Evolutionary conservation across 1,140 invertebrate species (phyloP).

Genomic region (Drosophila fuyamai): DNA sequence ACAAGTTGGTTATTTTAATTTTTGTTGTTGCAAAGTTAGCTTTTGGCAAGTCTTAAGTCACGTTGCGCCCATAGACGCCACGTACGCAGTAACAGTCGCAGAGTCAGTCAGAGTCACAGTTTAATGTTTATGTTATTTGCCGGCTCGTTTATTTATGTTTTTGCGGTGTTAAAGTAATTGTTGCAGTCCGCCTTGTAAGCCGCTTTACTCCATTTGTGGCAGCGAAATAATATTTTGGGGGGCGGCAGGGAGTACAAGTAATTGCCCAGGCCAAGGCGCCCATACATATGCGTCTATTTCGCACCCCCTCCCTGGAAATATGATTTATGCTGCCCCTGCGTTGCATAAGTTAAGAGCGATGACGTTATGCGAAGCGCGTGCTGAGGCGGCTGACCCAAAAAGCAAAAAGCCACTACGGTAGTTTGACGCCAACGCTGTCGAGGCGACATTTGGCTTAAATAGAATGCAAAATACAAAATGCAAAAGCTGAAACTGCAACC

Average conservation of each 20-base stretch:
- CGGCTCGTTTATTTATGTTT: constrained; percentile 57
- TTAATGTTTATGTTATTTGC: constrained; percentile 47
- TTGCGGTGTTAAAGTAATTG: constrained; percentile 41
- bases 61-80: constrained; percentile 55
- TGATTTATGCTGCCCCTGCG: constrained; percentile 57
- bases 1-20: neutral
- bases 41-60: constrained; percentile 50
- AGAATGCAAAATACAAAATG: constrained; percentile 44
- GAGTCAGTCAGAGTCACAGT: constrained; percentile 37
- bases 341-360: constrained; percentile 63
- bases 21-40: neutral
- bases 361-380: constrained; percentile 65
- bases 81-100: constrained; percentile 49
- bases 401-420: constrained; percentile 55
- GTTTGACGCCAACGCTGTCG: constrained; percentile 69
- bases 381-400: constrained; percentile 70
- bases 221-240: constrained; percentile 5
- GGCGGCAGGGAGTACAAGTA: constrained; percentile 30
- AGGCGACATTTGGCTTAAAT: constrained; percentile 50
- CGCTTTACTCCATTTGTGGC: constrained; percentile 36
- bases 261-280: constrained; percentile 54
- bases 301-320: constrained; percentile 15
- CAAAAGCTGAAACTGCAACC: constrained; percentile 26
- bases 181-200: constrained; percentile 30
- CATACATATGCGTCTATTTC: constrained; percentile 19